These are phyloP conservation scores for Andrena flavipes DNA, from an alignment of 2,888 invertebrate species.

Conservation along the genomic window DNA sequence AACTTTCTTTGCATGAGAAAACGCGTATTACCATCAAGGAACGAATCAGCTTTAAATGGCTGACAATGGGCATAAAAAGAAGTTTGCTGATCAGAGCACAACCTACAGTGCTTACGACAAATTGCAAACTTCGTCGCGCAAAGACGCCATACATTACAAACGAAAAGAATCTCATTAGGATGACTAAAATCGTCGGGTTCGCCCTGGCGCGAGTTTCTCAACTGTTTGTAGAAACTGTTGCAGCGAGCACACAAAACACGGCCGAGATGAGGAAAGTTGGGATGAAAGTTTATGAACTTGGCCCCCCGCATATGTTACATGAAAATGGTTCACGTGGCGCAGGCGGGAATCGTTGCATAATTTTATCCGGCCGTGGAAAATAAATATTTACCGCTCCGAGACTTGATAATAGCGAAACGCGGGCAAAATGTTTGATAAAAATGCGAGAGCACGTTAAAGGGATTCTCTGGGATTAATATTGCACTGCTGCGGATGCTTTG, in stretches of 20 bases:
- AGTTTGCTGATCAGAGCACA: background rate
- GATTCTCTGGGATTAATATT: background rate
- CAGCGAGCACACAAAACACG: conserved; percentile 27
- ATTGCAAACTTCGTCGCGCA: background rate
- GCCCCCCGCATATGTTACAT: conserved; percentile 29
- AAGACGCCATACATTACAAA: background rate
- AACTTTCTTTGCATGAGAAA: conserved; percentile 2
- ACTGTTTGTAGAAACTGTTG: conserved; percentile 23
- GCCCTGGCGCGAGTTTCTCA: background rate
- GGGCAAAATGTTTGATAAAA: conserved; percentile 8
- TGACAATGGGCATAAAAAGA: background rate
- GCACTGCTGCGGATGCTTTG: background rate
- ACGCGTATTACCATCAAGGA: background rate
- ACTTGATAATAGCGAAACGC: background rate
- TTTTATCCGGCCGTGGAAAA: conserved; percentile 8
- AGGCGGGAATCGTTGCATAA: conserved; percentile 29
- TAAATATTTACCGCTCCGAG: conserved; percentile 28
- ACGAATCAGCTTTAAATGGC: background rate
- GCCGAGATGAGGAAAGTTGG: conserved; percentile 47
- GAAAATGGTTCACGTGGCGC: conserved; percentile 11
- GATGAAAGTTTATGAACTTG: conserved; percentile 43
- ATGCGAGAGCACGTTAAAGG: background rate
- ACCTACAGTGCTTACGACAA: background rate
- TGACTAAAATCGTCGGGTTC: background rate
- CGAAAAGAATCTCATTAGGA: conserved; percentile 3